Evolutionary conservation across 1,140 invertebrate species (phyloP).

Genomic region (Eueides isabella): DNA sequence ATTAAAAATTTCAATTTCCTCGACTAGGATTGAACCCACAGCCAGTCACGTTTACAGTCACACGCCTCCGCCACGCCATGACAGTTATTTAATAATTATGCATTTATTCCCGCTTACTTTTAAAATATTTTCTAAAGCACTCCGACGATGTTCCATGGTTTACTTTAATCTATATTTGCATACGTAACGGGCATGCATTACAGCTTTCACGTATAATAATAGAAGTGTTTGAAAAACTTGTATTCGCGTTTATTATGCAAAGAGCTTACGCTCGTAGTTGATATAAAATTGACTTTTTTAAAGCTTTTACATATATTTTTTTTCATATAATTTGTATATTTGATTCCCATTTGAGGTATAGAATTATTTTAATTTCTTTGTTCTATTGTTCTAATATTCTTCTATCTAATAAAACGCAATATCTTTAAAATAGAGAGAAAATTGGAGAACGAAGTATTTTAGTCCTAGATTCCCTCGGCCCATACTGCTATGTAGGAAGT

Average conservation of each 20-base stretch:
- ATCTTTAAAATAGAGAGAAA: too few relatives aligned
- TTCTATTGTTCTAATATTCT: too few relatives aligned
- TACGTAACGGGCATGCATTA: slow-evolving; percentile 18
- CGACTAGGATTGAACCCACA: too few relatives aligned
- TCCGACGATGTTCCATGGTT: neutral
- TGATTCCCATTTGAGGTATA: too few relatives aligned
- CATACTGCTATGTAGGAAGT: too few relatives aligned
- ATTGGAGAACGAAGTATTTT: too few relatives aligned
- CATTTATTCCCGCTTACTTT: neutral
- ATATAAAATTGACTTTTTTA: neutral
- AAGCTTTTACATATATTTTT: neutral
- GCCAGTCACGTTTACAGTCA: too few relatives aligned
- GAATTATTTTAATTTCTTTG: too few relatives aligned
- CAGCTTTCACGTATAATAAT: neutral
- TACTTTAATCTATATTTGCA: slow-evolving; percentile 20
- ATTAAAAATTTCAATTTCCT: too few relatives aligned
- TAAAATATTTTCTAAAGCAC: neutral
- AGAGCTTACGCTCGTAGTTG: neutral
- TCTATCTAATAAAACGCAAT: too few relatives aligned
- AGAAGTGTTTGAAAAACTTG: neutral
- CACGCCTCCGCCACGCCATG: too few relatives aligned
- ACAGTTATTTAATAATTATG: neutral
- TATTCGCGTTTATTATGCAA: neutral
- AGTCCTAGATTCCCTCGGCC: too few relatives aligned
- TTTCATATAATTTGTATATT: neutral